Conservation (phyloP, 2,888 invertebrate genomes). For the Tolmerus cingulatus region DNA sequence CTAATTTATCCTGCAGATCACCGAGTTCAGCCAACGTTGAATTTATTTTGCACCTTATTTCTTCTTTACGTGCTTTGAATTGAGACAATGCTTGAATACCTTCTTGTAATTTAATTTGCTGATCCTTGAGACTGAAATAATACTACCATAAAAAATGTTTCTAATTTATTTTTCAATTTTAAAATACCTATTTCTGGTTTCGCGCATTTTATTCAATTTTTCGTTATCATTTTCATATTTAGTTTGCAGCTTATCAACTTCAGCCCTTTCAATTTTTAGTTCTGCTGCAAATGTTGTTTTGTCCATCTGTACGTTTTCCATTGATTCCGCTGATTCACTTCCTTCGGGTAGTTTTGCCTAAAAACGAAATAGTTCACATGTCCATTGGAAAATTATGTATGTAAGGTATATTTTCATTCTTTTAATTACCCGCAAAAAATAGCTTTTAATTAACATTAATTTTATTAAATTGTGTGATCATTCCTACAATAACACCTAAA, state of each 20-base stretch:
- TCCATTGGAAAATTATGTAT: too few relatives aligned
- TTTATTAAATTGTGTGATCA: too few relatives aligned
- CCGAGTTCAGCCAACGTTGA: conserved; percentile 59
- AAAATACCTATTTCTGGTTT: conserved; percentile 57
- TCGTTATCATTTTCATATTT: conserved; percentile 61
- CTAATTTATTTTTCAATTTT: background rate
- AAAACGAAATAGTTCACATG: background rate
- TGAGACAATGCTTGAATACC: conserved; percentile 64
- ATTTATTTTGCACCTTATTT: conserved; percentile 54
- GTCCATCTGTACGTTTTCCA: conserved; percentile 65
- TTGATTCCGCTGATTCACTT: conserved; percentile 57
- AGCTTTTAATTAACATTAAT: too few relatives aligned
- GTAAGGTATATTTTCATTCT: too few relatives aligned
- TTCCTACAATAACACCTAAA: too few relatives aligned
- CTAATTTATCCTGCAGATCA: conserved; percentile 63
- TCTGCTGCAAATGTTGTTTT: conserved; percentile 65
- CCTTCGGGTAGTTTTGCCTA: conserved; percentile 63
- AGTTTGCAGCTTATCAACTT: conserved; percentile 65
- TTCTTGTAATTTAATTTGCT: conserved; percentile 74
- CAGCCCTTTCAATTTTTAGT: conserved; percentile 63
- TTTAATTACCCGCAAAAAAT: too few relatives aligned
- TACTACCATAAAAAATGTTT: background rate
- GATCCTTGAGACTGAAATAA: conserved; percentile 67
- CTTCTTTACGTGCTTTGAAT: conserved; percentile 56
- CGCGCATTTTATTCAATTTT: conserved; percentile 58